Base-by-base conservation (phyloP, 2,888 invertebrate species). In the Tiliacea aurago region DNA sequence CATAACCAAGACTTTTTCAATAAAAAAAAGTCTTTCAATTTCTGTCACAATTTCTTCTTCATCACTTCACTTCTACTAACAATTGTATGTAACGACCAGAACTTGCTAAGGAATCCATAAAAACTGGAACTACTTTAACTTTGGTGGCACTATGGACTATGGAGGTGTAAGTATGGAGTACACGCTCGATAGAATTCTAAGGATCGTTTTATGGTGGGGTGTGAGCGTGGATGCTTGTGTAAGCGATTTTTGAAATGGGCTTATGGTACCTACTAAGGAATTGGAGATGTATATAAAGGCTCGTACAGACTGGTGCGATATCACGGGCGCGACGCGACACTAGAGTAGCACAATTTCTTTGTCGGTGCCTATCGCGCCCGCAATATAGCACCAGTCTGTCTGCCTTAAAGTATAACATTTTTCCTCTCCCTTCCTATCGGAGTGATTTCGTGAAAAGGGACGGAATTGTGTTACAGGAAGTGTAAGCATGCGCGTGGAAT, bases 61-160 rank as follows among this genome's bases (percentile, higher is more conserved):
- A 56, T 47, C 59, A 28, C 55, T 68, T 58, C 55, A 65, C 43
- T 70, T 49, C 65, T 20, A 70, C 66, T 55, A 73, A 77, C 81
- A 77, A 63, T 80, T 56, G 58, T 61, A 67, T 28, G 72, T 63
- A 79, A 79, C 73, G 71, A 51, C 49, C 23, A 4, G 9, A 76
- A 76, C 49, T 80, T 66, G n/a, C 58, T 28, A 49, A 73, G 58
- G 58, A 15, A 63, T 33, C 70, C 76, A 75, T 84, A 80, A 81
- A 83, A 73, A 70, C 78, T 71, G 56, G 49, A 72, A 72, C 73
- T 73, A 63, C 75, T 69, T 78, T 10, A 80, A 84, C 53, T 85
- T 78, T 62, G 69, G 73, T 51, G 37, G 63, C 67, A 33, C 65
- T 75, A 75, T 78, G 61, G 4, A 28, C 28, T 28, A 28, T 28